Evolutionary conservation across 2,888 invertebrate genomes (phyloP), one percentile per base, ranked within the genome.

Genomic region (Trachelus iudaicus): DNA sequence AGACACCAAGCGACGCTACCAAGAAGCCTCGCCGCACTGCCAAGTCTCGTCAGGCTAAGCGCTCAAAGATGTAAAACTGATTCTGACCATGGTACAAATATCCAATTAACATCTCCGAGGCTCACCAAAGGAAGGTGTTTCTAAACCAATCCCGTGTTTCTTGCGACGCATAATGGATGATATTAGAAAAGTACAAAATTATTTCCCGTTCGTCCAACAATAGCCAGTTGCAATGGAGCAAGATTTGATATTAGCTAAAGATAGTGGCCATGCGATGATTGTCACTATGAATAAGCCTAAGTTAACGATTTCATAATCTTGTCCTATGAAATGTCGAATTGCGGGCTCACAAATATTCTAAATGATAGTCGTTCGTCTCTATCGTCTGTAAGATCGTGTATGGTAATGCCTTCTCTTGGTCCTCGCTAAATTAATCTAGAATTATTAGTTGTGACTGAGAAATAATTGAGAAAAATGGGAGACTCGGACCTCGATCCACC

Each of bases 41-140:
- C 81, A 91, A 91, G 81, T 86, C 89, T 81, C 91, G 91, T 83
- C 90, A 90, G 82, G 86, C 88, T 77, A 91, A 90, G 82, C 91
- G 91, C 87, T 89, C 89, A 87, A 91, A 90, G 83, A 88, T 90
- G 75, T 90, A 90, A 86, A 84, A 77, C 82, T 80, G 83, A 85
- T 86, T 84, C 88, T 89, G 86, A 88, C 85, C 79, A 87, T 87
- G 87, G 89, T 90, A 90, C 88, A 90, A 90, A 86, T 82, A 84
- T 82, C 78, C 40, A 40, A 15, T 40, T 82, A 84, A 88, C 82
- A 84, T 83, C 82, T 85, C 82, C 79, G 69, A 31, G 69, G n/a
- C 30, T 69, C 69, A 31, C 69, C 69, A 33, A 69, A 69, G 33
- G 69, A 13, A 69, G 69, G 69, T 69, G 69, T 69, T 33, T 69